Evolutionary conservation across 2,888 invertebrate genomes (phyloP), one percentile per base, ranked within the genome.

Genomic region (Chironomus riparius): DNA sequence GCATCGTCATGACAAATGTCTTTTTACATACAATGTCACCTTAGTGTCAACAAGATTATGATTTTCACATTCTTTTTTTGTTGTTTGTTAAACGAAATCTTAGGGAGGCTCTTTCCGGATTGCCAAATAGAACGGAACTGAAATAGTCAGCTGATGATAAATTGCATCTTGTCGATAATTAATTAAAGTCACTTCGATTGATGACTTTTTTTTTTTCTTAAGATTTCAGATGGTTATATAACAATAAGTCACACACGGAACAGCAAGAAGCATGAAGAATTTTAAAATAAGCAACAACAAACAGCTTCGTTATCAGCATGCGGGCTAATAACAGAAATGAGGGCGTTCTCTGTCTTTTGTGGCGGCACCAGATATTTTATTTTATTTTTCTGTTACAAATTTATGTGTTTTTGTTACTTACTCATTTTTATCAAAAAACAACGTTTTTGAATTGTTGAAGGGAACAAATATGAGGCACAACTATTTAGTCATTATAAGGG

Each of bases 291-390:
- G 22, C 70, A 28, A 47, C 47, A 47, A 21, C 38, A 72, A 72
- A 72, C 72, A 38, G 15, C n/a, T 73, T 73, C 70, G 71, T 73
- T 73, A 73, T 73, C 72, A 73, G 72, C 72, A 73, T 73, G 72
- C 48, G 72, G 61, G 72, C 65, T 38, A 61, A 72, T n/a, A 71
- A 21, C 47, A 12, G 18, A n/a, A n/a, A 72, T 61, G 72, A 73
- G 72, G 72, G 72, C 72, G 72, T 73, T 73, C 24, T 62, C 21
- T 13, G 18, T 24, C 22, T 73, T 62, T 73, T 73, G 28, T 61
- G 72, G 21, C 62, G 71, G 71, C 62, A 61, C 65, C 12, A 62
- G 62, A 56, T 28, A 50, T 73, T 2, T 28, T 28, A 28, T 28
- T 28, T 28, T 38, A 38, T 71, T 21, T 73, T 73, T 61, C 24